These are phyloP conservation scores for Tetragonisca angustula DNA, from an alignment of 2,888 invertebrate genomes.

Conservation along the genomic window DNA sequence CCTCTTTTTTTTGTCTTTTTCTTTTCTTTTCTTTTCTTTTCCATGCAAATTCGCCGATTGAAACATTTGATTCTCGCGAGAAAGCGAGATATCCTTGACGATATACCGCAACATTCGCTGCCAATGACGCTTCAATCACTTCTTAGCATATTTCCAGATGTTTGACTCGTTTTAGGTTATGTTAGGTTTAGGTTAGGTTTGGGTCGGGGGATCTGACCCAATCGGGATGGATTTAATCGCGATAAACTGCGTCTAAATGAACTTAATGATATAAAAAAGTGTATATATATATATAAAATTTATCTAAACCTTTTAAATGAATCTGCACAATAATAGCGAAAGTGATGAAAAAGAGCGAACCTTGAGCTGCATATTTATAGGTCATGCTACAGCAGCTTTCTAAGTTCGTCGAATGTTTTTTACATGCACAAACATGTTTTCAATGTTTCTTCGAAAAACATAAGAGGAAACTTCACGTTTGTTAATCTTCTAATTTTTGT, in stretches of 20 bases:
- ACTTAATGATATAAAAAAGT: background rate
- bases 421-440: background rate
- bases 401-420: constrained; percentile 2
- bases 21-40: background rate
- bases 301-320: constrained; percentile 2
- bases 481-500: too few relatives aligned
- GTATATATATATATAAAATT: background rate
- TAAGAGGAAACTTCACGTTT: background rate
- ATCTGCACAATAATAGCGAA: constrained; percentile 21
- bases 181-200: background rate
- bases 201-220: background rate
- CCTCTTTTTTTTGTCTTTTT: background rate
- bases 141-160: background rate
- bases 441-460: background rate
- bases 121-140: constrained; percentile 7
- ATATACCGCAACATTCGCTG: background rate
- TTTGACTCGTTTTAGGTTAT: background rate
- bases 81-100: constrained; percentile 26
- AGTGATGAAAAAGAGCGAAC: constrained; percentile 4
- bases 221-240: background rate
- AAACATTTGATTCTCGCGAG: background rate
- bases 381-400: constrained; percentile 4
- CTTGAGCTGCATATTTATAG: background rate
- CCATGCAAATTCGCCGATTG: constrained; percentile 26
- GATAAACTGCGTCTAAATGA: background rate